A percentile compares a stretch with the other conserved stretches of the same genome.
These are phyloP conservation scores for Antechinus stuartii DNA, from an alignment of 2,113 vertebrate species.

Conservation along the genomic window DNA sequence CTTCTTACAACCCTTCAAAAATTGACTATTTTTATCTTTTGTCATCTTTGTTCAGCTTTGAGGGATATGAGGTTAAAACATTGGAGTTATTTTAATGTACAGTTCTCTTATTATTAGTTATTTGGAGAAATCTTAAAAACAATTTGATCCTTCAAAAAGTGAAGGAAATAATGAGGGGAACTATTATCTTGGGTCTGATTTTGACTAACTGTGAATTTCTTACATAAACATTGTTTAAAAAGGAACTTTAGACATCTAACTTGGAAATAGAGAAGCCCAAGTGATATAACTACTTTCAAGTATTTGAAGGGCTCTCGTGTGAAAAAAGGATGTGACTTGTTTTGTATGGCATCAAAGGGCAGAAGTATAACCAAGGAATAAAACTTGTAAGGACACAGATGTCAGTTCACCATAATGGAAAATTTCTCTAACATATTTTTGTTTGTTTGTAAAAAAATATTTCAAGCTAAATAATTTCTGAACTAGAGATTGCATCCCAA, in stretches of 20 bases:
- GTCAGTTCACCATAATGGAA: neutral
- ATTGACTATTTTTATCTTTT: neutral
- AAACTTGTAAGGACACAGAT: neutral
- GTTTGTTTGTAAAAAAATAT: neutral
- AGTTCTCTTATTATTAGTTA: neutral
- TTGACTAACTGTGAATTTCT: neutral
- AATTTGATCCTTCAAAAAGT: neutral
- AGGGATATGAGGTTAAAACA: neutral
- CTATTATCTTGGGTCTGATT: neutral
- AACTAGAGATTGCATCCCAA: neutral
- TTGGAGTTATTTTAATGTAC: neutral
- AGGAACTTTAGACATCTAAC: neutral
- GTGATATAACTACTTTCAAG: neutral
- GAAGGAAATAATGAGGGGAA: neutral
- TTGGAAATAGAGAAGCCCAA: neutral
- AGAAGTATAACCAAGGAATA: neutral
- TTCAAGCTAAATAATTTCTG: neutral
- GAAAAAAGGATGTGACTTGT: neutral
- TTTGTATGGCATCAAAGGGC: neutral
- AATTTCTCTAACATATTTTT: neutral
- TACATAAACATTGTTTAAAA: neutral
- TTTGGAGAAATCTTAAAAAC: neutral
- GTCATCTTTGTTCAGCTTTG: neutral
- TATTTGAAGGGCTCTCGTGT: neutral
- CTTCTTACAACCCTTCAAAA: neutral